Evolutionary conservation across 2,888 invertebrate species (phyloP).

Genomic region (Busseola fusca): DNA sequence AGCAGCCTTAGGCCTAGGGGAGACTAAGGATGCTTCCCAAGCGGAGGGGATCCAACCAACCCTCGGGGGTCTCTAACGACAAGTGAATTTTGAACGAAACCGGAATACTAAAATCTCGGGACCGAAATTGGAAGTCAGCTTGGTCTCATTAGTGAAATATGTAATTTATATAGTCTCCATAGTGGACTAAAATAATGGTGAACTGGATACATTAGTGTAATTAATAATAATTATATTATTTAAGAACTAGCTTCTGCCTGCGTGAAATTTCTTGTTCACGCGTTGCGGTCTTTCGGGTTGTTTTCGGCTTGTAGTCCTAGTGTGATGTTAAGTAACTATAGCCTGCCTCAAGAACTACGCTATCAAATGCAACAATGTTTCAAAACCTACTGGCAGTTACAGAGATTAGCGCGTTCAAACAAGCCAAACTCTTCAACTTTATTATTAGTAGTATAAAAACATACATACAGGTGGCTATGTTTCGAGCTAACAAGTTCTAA

Average conservation of each 20-base stretch:
- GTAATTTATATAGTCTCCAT: conserved; percentile 22
- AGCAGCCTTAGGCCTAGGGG: not conserved
- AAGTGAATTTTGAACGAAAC: conserved; percentile 37
- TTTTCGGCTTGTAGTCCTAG: no score
- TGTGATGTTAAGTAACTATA: no score
- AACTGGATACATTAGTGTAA: conserved; percentile 1
- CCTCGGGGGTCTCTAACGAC: conserved; percentile 23
- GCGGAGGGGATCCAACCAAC: conserved; percentile 19
- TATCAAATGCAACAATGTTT: no score
- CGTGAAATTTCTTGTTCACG: not conserved
- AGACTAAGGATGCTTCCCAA: conserved; percentile 13
- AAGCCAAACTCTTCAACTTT: no score
- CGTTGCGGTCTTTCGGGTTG: no score
- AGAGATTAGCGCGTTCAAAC: no score
- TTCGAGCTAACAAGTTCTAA: not conserved
- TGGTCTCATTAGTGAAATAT: conserved; percentile 12
- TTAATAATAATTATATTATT: not conserved
- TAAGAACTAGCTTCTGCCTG: not conserved
- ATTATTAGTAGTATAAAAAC: no score
- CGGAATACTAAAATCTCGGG: conserved; percentile 43
- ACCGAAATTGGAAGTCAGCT: not conserved
- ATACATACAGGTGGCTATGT: not conserved
- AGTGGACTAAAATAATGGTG: not conserved
- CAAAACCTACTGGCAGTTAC: no score
- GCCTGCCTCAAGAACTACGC: no score